A percentile compares a stretch with the other conserved stretches of the same genome.
phyloP scores from a whole-genome alignment of 2,888 invertebrate genomes.

The Azorinus chamasolen region DNA sequence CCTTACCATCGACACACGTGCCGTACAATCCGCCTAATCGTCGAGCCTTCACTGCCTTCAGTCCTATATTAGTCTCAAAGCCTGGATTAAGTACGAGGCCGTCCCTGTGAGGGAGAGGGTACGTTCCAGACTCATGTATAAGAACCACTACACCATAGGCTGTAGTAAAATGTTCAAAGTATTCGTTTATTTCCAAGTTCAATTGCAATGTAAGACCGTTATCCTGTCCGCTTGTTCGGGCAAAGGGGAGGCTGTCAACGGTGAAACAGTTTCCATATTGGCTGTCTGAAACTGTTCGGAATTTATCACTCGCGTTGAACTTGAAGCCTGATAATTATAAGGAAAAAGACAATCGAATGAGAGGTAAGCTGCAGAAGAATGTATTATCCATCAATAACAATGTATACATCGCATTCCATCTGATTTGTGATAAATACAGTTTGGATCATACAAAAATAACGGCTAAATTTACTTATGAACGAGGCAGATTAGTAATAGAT shows the following conservation, averaged over 20 bases:
- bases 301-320: neutral
- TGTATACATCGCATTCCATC: too few relatives aligned
- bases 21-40: slow-evolving; percentile 9
- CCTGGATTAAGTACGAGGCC: slow-evolving; percentile 21
- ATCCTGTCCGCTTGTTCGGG: slow-evolving; percentile 1
- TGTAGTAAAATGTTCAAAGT: slow-evolving; percentile 2
- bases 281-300: too few relatives aligned
- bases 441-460: too few relatives aligned
- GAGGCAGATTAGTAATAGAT: too few relatives aligned
- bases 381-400: too few relatives aligned
- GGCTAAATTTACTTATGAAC: too few relatives aligned
- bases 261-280: slow-evolving; percentile 20
- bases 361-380: too few relatives aligned
- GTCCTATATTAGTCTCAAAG: slow-evolving; percentile 19
- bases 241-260: neutral
- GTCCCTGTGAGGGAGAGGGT: slow-evolving; percentile 7
- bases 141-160: slow-evolving; percentile 11
- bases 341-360: too few relatives aligned
- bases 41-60: slow-evolving; percentile 4
- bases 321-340: neutral
- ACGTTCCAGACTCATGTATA: slow-evolving; percentile 10
- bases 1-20: neutral
- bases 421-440: too few relatives aligned
- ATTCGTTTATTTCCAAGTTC: slow-evolving; percentile 12
- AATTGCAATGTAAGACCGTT: slow-evolving; percentile 10